Conservation (phyloP, 2,113 vertebrate species). For the Mormoops blainvillei region DNA sequence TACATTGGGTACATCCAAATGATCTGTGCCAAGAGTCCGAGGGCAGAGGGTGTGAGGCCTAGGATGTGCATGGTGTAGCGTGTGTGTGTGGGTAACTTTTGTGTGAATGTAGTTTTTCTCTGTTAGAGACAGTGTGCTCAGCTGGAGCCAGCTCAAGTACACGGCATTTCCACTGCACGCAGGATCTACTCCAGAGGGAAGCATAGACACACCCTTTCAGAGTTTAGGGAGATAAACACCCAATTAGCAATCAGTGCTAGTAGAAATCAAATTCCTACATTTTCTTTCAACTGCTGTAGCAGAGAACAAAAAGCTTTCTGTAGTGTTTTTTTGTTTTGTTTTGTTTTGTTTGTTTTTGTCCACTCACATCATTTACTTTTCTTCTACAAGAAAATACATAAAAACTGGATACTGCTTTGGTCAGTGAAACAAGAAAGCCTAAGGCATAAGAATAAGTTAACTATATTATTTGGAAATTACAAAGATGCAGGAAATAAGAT, state of each 20-base stretch:
- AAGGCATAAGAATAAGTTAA: neutral
- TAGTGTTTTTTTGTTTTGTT: neutral
- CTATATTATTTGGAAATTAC: neutral
- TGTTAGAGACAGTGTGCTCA: neutral
- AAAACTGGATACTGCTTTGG: neutral
- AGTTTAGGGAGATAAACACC: neutral
- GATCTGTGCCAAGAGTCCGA: neutral
- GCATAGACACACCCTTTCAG: neutral
- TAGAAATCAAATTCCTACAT: conserved; percentile 18
- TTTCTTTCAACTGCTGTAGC: neutral
- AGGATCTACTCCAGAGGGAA: neutral
- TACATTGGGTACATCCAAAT: neutral
- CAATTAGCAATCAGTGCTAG: neutral
- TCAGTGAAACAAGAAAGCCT: neutral
- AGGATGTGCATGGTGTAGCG: neutral
- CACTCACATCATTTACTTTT: neutral
- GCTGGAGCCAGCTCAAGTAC: neutral
- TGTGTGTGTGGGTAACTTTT: neutral
- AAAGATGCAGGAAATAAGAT: neutral
- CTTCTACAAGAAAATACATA: neutral
- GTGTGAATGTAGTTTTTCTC: neutral
- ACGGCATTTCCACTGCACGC: neutral
- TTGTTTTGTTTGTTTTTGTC: neutral
- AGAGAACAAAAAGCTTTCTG: conserved; percentile 18
- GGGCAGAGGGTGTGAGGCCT: neutral